Base-by-base conservation (phyloP, 2,888 invertebrate species). In the Amiota communis region DNA sequence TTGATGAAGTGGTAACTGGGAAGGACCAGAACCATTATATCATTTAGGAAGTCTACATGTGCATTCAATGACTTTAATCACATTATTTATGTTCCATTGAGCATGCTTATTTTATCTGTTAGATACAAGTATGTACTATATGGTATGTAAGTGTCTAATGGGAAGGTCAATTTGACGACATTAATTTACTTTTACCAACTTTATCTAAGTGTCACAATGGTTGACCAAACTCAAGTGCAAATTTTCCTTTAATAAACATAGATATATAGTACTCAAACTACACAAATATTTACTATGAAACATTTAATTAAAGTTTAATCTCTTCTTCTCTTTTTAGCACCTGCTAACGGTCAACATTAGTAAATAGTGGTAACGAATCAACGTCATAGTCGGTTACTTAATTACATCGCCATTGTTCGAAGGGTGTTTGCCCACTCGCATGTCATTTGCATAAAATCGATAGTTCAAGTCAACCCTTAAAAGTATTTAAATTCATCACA, bases 391-490 rank as follows among this genome's bases (percentile, higher is more conserved):
- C 79, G 79, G 83, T 79, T 76, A 74, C 72, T 79, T 73, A 75
- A 68, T 36, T 36, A 36, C 36, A 36, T 36, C 6, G 36, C 36
- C 36, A 36, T 6, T 6, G 6, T 36, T 36, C 6, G 36, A 36
- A 36, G 36, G 36, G 36, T 36, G 36, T 36, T 36, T 36, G 36
- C 36, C 6, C 36, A 36, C 36, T 6, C 36, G 8, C 46, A 72
- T 72, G 71, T 49, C 67, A 75, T 82, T 83, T 76, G 77, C 76
- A 77, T 82, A 80, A 80, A 82, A 83, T 82, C 82, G 77, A 85
- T 85, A 85, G 64, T 74, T 59, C 36, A 36, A 59, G 72, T 57
- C 63, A 73, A 70, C 71, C 69, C 49, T 53, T 75, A 77, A 36
- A 12, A 20, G 20, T n/a, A 6, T 59, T 64, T 56, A 46, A 51